Evolutionary conservation across 1,140 invertebrate genomes (phyloP).

Genomic region (Samia ricini): DNA sequence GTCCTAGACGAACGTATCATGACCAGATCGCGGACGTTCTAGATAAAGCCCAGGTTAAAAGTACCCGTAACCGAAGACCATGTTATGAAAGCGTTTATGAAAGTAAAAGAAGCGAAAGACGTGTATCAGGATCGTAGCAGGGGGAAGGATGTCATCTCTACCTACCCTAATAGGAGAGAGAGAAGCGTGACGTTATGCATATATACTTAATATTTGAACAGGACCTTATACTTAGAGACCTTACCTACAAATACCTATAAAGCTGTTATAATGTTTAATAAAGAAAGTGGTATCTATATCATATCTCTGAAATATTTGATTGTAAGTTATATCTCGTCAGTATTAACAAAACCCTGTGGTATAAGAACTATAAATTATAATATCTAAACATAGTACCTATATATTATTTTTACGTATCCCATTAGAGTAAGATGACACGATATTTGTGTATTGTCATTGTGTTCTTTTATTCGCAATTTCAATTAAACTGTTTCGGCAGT

Average conservation of each 20-base stretch:
- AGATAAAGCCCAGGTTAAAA: no score
- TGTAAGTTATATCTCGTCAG: conserved; percentile 49
- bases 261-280: neutral
- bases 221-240: no score
- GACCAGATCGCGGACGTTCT: no score
- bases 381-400: conserved; percentile 31
- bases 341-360: conserved; percentile 65
- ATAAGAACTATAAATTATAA: conserved; percentile 32
- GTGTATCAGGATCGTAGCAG: no score
- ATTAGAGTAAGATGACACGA: conserved; percentile 42
- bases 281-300: conserved; percentile 28
- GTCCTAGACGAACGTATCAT: no score
- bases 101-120: no score
- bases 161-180: no score
- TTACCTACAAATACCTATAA: neutral
- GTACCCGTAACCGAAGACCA: no score
- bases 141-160: no score
- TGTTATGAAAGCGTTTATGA: no score
- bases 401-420: conserved; percentile 49
- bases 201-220: no score
- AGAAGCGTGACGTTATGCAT: no score
- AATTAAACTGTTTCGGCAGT: neutral
- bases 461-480: neutral
- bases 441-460: neutral
- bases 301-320: conserved; percentile 59